Evolutionary conservation across 2,113 vertebrate species (phyloP), one percentile per base, ranked within the genome.

Genomic region (Sphyrna mokarran): DNA sequence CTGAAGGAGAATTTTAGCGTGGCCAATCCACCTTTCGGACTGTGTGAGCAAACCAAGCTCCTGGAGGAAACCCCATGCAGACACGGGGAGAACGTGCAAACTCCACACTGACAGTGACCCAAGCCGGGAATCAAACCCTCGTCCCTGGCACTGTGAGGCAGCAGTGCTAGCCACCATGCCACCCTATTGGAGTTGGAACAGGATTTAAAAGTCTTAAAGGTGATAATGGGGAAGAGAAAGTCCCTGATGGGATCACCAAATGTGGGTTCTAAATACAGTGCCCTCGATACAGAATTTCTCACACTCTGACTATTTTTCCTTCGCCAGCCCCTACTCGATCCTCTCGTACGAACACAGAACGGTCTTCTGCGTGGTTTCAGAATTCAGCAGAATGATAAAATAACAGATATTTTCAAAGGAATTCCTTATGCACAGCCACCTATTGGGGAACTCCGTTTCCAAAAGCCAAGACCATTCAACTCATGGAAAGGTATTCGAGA

Each of bases 351-450:
- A 40, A 94, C 93, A 22, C 37, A 94, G 66, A 18, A 48, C 70
- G 66, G 93, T 9, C 33, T 94, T 48, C 37, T 94, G 66, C 93
- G 66, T 26, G 66, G 93, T 11, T 48, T 20, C 93, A 94, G 37
- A 37, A 7, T 70, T 40, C 93, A 70, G 22, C 63, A 94, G 37
- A 70, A 94, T 10, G 1, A 69, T 69, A 94, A 43, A 26, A 3
- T 72, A 13, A 94, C 68, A 48, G 93, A 94, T 20, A 94, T 94
- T 70, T 94, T 94, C 93, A 69, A n/a, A 94, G 93, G 93, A 68
- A 94, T 94, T 94, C 66, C 93, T 22, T 94, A 94, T 29, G 66
- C 93, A 40, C 93, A 94, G 40, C 93, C 93, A 70, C 66, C 93
- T 48, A 69, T 43, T 94, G 93, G 93, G 3, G 93, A 94, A 94